Conservation (phyloP, 2,888 invertebrate genomes). For the Globia sparganii region DNA sequence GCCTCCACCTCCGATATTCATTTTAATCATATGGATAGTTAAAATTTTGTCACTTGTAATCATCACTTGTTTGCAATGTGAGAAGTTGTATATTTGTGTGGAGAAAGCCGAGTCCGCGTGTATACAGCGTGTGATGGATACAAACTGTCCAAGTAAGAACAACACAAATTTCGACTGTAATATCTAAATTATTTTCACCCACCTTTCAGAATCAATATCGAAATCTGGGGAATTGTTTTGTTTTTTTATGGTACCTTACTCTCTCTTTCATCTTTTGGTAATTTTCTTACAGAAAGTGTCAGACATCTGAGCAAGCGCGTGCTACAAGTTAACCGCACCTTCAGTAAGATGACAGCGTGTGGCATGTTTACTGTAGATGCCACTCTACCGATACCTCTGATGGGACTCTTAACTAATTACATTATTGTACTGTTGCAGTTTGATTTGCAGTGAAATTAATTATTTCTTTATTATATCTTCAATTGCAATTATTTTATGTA, state of each 20-base stretch:
- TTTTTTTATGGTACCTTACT: too few relatives aligned
- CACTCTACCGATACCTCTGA: slow-evolving; percentile 13
- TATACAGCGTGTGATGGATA: slow-evolving; percentile 12
- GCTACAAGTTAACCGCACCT: slow-evolving; percentile 22
- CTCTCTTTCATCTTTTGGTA: neutral
- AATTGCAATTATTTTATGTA: neutral
- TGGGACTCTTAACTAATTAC: neutral
- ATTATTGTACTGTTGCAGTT: slow-evolving; percentile 20
- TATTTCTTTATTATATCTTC: neutral
- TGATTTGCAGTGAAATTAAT: neutral
- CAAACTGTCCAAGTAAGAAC: slow-evolving; percentile 3
- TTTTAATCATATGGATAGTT: neutral
- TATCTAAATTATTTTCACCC: neutral
- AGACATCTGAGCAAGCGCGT: slow-evolving; percentile 20
- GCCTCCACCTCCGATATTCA: accelerated
- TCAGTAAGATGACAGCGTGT: slow-evolving; percentile 32
- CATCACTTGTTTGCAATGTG: slow-evolving; percentile 12
- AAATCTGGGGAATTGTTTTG: neutral
- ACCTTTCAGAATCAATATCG: neutral
- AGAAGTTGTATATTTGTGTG: slow-evolving; percentile 15
- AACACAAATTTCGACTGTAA: neutral
- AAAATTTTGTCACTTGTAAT: neutral
- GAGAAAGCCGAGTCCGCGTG: slow-evolving; percentile 11
- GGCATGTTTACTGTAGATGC: slow-evolving; percentile 27
- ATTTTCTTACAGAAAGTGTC: neutral